These are phyloP conservation scores for Sarcophaga variegata DNA, from an alignment of 2,888 invertebrate species.

Conservation along the genomic window DNA sequence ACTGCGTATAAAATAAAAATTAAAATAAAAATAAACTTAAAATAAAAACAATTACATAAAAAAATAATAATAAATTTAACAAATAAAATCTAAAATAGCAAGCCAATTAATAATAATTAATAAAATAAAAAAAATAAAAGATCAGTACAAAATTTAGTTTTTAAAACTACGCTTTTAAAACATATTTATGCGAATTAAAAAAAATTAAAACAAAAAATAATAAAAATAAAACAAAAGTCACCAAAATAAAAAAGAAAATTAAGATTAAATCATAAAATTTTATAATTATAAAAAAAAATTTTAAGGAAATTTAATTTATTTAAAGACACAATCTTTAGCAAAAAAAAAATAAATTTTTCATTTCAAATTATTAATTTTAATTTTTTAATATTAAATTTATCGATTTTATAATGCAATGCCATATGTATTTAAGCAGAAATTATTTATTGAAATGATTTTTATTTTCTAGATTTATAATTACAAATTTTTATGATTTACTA, in stretches of 20 bases:
- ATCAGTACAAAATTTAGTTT: conserved; percentile 65
- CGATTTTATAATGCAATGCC: not conserved
- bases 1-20: conserved; percentile 44
- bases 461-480: not conserved
- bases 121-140: conserved; percentile 39
- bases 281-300: conserved; percentile 8
- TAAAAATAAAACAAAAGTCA: conserved; percentile 52
- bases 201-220: conserved; percentile 51
- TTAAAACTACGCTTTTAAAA: conserved; percentile 39
- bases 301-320: not conserved
- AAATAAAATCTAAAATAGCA: conserved; percentile 59
- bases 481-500: not conserved
- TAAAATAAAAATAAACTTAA: conserved; percentile 49
- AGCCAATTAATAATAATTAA: conserved; percentile 50
- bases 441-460: not conserved
- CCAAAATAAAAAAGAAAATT: conserved; percentile 56
- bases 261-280: conserved; percentile 48
- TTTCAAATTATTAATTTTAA: too few relatives aligned
- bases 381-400: too few relatives aligned
- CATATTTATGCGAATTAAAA: conserved; percentile 27
- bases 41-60: conserved; percentile 65
- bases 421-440: not conserved
- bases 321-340: too few relatives aligned
- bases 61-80: conserved; percentile 64
- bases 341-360: too few relatives aligned